These are phyloP conservation scores for Acronicta psi DNA, from an alignment of 2,888 invertebrate species.

Conservation along the genomic window DNA sequence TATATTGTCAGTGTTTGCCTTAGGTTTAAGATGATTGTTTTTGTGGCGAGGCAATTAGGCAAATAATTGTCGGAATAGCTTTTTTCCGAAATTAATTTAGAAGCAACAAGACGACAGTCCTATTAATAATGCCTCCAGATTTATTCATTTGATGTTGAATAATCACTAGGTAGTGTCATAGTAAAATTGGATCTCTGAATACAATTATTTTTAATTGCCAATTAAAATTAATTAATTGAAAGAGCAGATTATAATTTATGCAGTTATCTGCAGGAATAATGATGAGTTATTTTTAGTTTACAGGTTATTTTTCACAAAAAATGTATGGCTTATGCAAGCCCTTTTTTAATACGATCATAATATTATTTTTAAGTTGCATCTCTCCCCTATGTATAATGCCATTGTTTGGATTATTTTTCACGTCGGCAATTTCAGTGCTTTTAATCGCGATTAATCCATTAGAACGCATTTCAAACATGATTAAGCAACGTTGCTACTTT, in stretches of 20 bases:
- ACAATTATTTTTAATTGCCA: not conserved
- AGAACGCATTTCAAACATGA: conserved; percentile 68
- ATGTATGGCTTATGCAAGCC: conserved; percentile 7
- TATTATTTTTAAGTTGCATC: conserved; percentile 25
- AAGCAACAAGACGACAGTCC: not conserved
- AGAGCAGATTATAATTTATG: not conserved
- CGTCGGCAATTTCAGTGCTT: conserved; percentile 33
- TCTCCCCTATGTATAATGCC: conserved; percentile 12
- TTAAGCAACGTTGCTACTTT: conserved; percentile 77
- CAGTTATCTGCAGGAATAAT: not conserved
- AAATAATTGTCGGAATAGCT: conserved; percentile 49
- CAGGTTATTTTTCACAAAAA: not conserved
- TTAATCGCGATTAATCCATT: conserved; percentile 60
- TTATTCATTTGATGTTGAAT: not conserved
- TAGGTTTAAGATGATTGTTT: conserved; percentile 70
- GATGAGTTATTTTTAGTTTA: not conserved
- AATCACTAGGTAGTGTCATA: too few species aligned
- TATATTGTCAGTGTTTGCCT: conserved; percentile 65
- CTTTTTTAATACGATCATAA: conserved; percentile 15
- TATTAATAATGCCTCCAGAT: not conserved
- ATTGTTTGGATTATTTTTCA: conserved; percentile 43
- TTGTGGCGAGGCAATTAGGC: conserved; percentile 41
- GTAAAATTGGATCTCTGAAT: not conserved
- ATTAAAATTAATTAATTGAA: conserved; percentile 4
- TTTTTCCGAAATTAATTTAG: conserved; percentile 11